Base-by-base conservation (phyloP, 2,888 invertebrate species). In the Globia sparganii region DNA sequence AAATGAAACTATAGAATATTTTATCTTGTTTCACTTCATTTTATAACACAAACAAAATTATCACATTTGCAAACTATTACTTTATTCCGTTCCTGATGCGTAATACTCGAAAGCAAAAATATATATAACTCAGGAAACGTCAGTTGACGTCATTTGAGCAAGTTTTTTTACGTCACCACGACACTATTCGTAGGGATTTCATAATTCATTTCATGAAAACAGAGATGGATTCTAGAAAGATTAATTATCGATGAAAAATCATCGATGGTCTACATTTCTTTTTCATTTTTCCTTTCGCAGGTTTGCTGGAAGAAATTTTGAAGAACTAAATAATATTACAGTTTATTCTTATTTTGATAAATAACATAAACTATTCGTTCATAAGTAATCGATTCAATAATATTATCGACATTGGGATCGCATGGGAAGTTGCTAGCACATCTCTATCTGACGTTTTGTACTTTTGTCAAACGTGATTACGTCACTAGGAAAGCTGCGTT, bases 51-150 rank as follows among this genome's bases (percentile, higher is more conserved):
- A 72, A 68, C 68, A 81, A 78, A 68, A 79, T 83, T 66, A 77
- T 80, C 28, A 75, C 46, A 43, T 68, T 74, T 40, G 53, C 15
- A 28, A 61, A 53, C 43, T 72, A 71, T 66, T 61, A 25, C 4
- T 73, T 61, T 70, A 70, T 70, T 67, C 28, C 37, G 69, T 72
- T 61, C 77, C 77, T 77, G 86, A 84, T 80, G 86, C 83, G 83
- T 79, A 82, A 81, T 81, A 80, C 43, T 73, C 40, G 65, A 78
- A 64, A 43, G 61, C 71, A 65, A 78, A 75, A 81, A 76, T 77
- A 79, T 71, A 74, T 77, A 86, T 86, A 84, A 21, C 68, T 18
- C 46, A 56, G 13, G 13, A 59, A 74, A 65, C 46, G 79, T 71
- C 74, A 69, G 68, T 75, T 77, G 86, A 83, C 82, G 86, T 81